Conservation (phyloP, 92 coral and sea anemone genomes). For the Phenganax marumi region DNA sequence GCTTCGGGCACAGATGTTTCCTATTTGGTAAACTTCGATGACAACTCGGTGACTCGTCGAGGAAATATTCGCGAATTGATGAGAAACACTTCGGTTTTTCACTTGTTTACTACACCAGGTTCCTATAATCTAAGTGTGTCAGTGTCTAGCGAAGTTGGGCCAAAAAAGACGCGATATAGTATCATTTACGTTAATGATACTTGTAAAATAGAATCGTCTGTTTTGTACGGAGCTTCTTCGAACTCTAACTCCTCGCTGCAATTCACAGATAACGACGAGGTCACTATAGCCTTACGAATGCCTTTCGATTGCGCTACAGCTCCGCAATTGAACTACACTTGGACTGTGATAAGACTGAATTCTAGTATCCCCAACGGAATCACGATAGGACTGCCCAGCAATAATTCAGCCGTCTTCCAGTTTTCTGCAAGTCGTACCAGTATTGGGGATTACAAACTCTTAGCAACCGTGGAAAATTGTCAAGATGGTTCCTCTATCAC, state of each 20-base stretch:
- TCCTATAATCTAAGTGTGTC: slow-evolving; percentile 47
- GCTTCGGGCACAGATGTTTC: slow-evolving; percentile 62
- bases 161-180: slow-evolving; percentile 40
- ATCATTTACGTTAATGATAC: slow-evolving; percentile 44
- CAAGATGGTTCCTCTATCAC: slow-evolving; percentile 58
- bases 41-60: slow-evolving; percentile 17
- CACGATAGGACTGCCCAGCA: slow-evolving; percentile 1
- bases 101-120: slow-evolving; percentile 47
- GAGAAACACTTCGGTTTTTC: slow-evolving; percentile 25
- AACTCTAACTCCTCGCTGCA: neutral
- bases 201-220: slow-evolving; percentile 59
- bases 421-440: slow-evolving; percentile 58
- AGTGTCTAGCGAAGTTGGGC: slow-evolving; percentile 60
- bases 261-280: neutral
- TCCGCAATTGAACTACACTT: slow-evolving; percentile 41
- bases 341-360: slow-evolving; percentile 46
- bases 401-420: slow-evolving; percentile 43
- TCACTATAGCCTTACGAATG: neutral
- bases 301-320: slow-evolving; percentile 41
- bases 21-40: slow-evolving; percentile 70
- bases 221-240: slow-evolving; percentile 59
- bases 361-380: slow-evolving; percentile 7
- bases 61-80: slow-evolving; percentile 16
- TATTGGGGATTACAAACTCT: slow-evolving; percentile 71
- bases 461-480: slow-evolving; percentile 45